Conservation (phyloP, 92 coral and sea anemone species). For the Hydrozoanthus gracilis region DNA sequence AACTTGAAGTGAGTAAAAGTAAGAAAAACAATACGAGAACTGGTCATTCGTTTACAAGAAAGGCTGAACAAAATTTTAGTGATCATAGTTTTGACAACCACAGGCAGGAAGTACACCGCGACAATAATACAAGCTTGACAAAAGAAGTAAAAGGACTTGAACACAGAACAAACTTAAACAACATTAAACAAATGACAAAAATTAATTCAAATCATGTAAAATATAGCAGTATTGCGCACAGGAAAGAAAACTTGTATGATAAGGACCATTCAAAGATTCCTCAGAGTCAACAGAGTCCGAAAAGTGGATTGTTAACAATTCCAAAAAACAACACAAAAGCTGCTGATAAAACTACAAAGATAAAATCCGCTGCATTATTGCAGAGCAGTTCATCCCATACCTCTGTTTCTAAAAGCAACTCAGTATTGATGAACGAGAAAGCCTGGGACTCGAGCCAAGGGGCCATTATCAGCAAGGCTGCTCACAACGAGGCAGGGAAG, state of each 20-base stretch:
- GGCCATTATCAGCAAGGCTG: slow-evolving; percentile 22
- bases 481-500: slow-evolving; percentile 47
- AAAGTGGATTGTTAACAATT: neutral
- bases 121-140: neutral
- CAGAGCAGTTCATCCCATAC: neutral
- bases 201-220: neutral
- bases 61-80: neutral
- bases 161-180: neutral
- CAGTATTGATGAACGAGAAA: neutral
- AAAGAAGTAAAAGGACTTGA: neutral
- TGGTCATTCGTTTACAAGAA: neutral
- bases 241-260: neutral
- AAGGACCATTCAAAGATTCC: neutral
- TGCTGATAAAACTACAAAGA: neutral
- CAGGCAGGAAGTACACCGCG: neutral
- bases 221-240: neutral
- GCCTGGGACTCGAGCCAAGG: slow-evolving; percentile 5
- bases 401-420: neutral
- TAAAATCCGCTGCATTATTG: neutral
- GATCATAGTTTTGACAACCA: neutral
- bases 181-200: neutral
- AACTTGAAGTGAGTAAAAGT: neutral
- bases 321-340: slow-evolving; percentile 9
- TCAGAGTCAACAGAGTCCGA: neutral
- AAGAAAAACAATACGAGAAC: neutral